These are phyloP conservation scores for Gadopsis marmoratus DNA, from an alignment of 2,797 vertebrate species.

Conservation along the genomic window DNA sequence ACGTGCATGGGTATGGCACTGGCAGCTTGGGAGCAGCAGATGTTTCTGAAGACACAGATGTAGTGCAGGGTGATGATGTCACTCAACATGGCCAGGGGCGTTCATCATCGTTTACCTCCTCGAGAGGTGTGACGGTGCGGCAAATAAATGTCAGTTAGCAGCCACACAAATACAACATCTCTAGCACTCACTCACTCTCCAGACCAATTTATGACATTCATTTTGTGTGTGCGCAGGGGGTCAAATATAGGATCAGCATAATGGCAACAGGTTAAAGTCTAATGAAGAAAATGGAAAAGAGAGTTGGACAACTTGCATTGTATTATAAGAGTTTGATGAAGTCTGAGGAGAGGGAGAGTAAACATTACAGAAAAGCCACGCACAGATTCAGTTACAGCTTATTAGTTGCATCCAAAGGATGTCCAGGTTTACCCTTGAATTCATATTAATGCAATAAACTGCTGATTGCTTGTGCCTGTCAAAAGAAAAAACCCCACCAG, in stretches of 20 bases:
- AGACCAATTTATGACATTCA: not conserved
- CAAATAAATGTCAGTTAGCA: slow-evolving; percentile 54
- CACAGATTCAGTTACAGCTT: not conserved
- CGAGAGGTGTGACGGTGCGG: slow-evolving; percentile 49
- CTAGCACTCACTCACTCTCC: not conserved
- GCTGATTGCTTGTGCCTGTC: slow-evolving; percentile 7
- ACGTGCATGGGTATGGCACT: not conserved
- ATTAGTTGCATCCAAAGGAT: not conserved
- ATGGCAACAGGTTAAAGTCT: slow-evolving; percentile 15
- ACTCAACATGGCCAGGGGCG: slow-evolving; percentile 42
- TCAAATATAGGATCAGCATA: slow-evolving; percentile 1
- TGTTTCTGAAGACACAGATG: slow-evolving; percentile 69
- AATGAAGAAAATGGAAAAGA: slow-evolving; percentile 9
- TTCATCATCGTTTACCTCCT: slow-evolving; percentile 70
- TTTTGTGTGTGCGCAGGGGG: not conserved
- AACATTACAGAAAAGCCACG: not conserved
- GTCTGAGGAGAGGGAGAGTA: slow-evolving; percentile 1
- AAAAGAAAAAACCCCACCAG: slow-evolving; percentile 6
- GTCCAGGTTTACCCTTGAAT: not conserved
- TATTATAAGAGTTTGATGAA: slow-evolving; percentile 1
- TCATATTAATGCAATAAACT: not conserved
- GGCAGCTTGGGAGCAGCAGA: slow-evolving; percentile 63
- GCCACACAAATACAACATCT: not conserved
- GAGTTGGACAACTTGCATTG: slow-evolving; percentile 3
- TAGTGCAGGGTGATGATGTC: slow-evolving; percentile 48